Base-by-base conservation (phyloP, 2,113 vertebrate genomes). In the Carassius carassius region DNA sequence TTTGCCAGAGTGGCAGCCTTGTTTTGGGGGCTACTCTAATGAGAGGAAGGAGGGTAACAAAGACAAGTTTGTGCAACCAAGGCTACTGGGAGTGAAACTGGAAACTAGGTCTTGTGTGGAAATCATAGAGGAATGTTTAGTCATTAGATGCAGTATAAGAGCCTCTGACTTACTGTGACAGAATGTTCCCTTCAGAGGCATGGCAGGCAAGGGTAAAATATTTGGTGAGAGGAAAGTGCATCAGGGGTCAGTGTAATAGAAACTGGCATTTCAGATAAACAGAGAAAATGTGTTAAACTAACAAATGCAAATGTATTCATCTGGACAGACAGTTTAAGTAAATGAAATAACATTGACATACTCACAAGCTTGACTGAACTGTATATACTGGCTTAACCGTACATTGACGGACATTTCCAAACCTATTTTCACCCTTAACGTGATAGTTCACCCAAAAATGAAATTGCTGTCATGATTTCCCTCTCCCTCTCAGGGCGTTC, bases 1-100 rank as follows among this genome's bases (percentile, higher is more conserved):
- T 65, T 65, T 65, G 35, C 67, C 56, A 25, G 85, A 49, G 47
- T 56, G 73, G 69, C 81, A 74, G 49, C 44, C 62, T 60, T 47
- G 77, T 19, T 74, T 76, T 23, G 35, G 65, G 84, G 69, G 21
- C 44, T 60, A 37, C 23, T 74, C 8, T 47, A 80, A 12, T 25
- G 56, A 80, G 47, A 35, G 41, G 67, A 80, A 16, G 35, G 37
- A 29, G 78, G 41, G 37, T 35, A 56, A 82, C 44, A 47, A 69
- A 74, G 16, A 82, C 3, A 32, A 35, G 80, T 62, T 49, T 56
- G 11, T 72, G 21, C 35, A 84, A 37, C 63, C 19, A 51, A 77
- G 62, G 19, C 79, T 32, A 63, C 54, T 78, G 44, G 29, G 56
- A 54, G 16, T 23, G 73, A 70, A 58, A 78, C 7, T 37, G 77